These are phyloP conservation scores for Myotis davidii DNA, from an alignment of 2,113 vertebrate species.

Conservation along the genomic window DNA sequence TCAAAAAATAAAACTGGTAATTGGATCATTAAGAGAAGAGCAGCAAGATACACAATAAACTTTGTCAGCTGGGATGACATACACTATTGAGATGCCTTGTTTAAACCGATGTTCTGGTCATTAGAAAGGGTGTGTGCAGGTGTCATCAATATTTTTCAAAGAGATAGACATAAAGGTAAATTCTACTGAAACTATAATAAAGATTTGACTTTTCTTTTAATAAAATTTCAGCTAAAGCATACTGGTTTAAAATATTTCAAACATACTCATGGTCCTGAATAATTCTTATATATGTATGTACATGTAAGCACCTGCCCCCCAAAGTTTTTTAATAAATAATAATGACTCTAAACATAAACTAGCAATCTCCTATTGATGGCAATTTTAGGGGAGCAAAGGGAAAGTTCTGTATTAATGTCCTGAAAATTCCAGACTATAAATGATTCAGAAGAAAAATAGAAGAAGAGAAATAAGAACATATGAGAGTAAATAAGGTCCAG, in stretches of 20 bases:
- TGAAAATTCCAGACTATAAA: not conserved
- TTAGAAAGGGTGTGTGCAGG: not conserved
- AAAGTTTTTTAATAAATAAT: not conserved
- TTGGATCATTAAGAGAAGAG: not conserved
- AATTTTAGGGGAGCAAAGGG: not conserved
- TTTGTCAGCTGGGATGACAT: not conserved
- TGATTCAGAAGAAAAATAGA: not conserved
- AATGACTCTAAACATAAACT: not conserved
- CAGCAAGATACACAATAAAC: not conserved
- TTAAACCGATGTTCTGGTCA: not conserved
- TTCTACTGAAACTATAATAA: not conserved
- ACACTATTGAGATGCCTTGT: not conserved
- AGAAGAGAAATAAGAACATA: not conserved
- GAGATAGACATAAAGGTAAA: not conserved
- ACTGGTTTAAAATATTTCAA: slow-evolving; percentile 30
- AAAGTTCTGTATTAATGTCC: not conserved
- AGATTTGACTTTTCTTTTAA: not conserved
- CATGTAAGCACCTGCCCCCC: not conserved
- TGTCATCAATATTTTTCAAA: not conserved
- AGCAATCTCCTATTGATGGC: not conserved
- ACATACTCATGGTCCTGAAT: not conserved
- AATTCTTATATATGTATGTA: not conserved
- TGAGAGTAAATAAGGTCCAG: not conserved
- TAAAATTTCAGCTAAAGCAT: not conserved
- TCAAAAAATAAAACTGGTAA: not conserved